Conservation (phyloP, 2,888 invertebrate genomes). For the Cheiracanthium punctorium region DNA sequence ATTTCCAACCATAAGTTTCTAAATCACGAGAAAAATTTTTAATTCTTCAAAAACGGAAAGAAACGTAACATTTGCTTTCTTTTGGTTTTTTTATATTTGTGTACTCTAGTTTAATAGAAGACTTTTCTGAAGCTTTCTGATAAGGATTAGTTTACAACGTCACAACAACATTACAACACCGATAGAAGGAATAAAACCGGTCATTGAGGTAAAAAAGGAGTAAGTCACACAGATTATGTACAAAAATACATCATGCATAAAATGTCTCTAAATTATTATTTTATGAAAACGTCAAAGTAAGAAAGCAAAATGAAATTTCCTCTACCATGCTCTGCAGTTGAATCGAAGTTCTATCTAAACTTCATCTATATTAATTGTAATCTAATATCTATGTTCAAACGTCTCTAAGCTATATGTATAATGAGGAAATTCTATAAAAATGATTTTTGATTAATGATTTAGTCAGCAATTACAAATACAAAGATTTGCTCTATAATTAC, state of each 20-base stretch:
- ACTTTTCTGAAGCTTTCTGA: background rate
- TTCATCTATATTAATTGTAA: background rate
- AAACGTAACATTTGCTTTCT: too few species aligned
- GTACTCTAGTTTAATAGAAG: too few species aligned
- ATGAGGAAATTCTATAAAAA: too few species aligned
- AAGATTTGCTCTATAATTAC: too few species aligned
- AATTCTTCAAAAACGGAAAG: too few species aligned
- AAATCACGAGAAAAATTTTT: too few species aligned
- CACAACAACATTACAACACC: background rate
- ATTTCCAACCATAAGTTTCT: too few species aligned
- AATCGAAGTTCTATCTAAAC: background rate
- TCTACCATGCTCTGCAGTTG: background rate
- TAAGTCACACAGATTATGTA: background rate
- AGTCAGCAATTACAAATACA: too few species aligned
- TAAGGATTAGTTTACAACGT: background rate
- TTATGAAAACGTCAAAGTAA: background rate
- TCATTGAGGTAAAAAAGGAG: background rate
- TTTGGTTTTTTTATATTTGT: too few species aligned
- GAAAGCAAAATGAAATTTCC: background rate
- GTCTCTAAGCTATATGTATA: background rate
- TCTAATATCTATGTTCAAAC: background rate
- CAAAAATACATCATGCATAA: constrained; percentile 4
- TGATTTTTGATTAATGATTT: too few species aligned
- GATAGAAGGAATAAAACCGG: background rate
- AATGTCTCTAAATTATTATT: background rate